phyloP scores from a whole-genome alignment of 2,113 vertebrate species.

The Gadus macrocephalus region DNA sequence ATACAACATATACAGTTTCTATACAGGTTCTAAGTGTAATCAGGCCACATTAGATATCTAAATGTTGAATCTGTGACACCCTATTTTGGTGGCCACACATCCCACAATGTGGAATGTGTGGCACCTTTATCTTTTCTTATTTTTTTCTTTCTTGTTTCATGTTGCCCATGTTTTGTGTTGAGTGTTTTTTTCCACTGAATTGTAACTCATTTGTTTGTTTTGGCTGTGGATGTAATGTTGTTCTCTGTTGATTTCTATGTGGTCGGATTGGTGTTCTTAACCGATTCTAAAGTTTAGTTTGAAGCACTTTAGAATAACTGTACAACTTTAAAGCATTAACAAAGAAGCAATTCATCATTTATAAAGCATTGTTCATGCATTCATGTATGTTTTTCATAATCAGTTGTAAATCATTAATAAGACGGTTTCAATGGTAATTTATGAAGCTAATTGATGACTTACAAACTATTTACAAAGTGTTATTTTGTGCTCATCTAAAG shows the following conservation, averaged over 20 bases:
- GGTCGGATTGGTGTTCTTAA: not conserved
- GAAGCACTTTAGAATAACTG: not conserved
- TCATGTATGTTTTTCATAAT: no score
- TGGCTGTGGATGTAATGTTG: not conserved
- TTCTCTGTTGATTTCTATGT: no score
- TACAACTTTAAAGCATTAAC: no score
- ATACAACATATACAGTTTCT: constrained; percentile 4
- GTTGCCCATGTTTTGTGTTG: not conserved
- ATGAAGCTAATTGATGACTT: no score
- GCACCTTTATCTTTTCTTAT: not conserved
- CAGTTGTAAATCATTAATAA: no score
- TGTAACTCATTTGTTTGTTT: not conserved
- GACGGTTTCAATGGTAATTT: no score
- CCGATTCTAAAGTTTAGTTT: not conserved
- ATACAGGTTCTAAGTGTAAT: constrained; percentile 3
- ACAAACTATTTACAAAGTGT: no score
- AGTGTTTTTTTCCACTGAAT: not conserved
- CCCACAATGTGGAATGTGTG: no score
- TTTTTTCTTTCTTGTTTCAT: not conserved
- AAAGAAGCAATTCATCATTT: no score
- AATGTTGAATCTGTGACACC: constrained; percentile 1
- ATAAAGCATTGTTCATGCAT: no score
- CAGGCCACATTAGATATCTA: constrained; percentile 7
- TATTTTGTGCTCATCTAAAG: no score
- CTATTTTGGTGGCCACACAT: constrained; percentile 2